Percentiles rank a stretch among this genome's conserved stretches.
Conservation (phyloP, 2,888 invertebrate genomes). For the Netelia inedita region DNA sequence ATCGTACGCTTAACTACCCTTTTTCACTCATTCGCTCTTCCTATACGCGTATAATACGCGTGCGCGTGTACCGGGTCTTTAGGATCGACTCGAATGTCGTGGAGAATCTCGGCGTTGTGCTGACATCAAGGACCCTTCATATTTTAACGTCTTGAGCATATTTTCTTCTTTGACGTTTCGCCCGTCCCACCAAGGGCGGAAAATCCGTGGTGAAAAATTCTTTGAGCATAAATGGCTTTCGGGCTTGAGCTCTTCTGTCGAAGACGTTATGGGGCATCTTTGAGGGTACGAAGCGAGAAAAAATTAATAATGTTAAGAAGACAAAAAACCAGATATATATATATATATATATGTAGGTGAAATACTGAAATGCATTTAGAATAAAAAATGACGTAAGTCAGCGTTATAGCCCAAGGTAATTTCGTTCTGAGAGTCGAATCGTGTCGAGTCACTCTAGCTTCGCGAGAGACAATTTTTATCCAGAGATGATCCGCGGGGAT, state of each 20-base stretch:
- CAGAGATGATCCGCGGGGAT: constrained; percentile 40
- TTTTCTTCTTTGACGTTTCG: constrained; percentile 41
- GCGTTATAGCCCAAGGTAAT: too few species aligned
- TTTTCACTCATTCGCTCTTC: background rate
- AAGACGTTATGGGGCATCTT: constrained; percentile 10
- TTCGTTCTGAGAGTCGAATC: too few species aligned
- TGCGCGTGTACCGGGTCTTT: constrained; percentile 29
- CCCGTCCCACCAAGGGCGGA: constrained; percentile 1
- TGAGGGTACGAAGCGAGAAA: constrained; percentile 2
- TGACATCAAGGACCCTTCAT: constrained; percentile 61
- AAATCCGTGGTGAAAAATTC: constrained; percentile 24
- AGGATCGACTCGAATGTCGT: constrained; percentile 50
- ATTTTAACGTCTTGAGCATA: constrained; percentile 60
- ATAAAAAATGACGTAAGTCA: too few species aligned
- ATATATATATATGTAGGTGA: too few species aligned
- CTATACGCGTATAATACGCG: constrained; percentile 6
- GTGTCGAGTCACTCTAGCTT: too few species aligned
- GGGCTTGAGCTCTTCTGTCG: constrained; percentile 9
- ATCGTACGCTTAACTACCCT: background rate
- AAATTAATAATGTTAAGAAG: background rate
- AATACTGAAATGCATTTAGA: too few species aligned
- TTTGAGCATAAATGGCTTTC: constrained; percentile 25
- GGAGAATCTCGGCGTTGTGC: constrained; percentile 41
- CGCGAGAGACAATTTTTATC: constrained; percentile 1
- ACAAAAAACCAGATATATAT: too few species aligned